Evolutionary conservation across 2,113 vertebrate genomes (phyloP).

Genomic region (Monarcha castaneiventris): DNA sequence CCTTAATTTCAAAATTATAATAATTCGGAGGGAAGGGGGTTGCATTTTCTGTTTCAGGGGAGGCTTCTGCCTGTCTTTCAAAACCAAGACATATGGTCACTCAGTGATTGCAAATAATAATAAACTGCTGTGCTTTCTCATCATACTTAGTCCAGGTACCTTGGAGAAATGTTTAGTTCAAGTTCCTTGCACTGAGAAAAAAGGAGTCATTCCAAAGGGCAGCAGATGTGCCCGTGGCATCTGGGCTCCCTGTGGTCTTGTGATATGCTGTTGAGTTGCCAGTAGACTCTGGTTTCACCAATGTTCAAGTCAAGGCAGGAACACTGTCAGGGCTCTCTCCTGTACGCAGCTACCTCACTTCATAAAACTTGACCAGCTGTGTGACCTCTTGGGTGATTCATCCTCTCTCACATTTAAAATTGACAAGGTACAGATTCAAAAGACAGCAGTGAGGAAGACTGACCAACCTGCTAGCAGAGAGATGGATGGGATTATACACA

Average conservation of each 20-base stretch:
- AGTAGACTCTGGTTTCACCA: neutral
- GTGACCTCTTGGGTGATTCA: neutral
- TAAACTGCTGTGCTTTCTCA: neutral
- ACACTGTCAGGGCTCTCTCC: neutral
- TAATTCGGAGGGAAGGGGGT: too few species aligned
- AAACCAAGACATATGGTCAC: neutral
- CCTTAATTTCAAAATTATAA: too few species aligned
- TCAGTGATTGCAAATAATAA: neutral
- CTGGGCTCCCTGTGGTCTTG: neutral
- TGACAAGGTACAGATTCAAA: neutral
- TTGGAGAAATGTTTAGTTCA: neutral
- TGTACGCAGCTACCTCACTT: neutral
- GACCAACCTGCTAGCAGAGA: neutral
- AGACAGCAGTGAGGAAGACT: neutral
- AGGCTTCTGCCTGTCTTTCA: too few species aligned
- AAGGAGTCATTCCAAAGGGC: neutral
- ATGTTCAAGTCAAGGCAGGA: neutral
- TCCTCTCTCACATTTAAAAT: neutral
- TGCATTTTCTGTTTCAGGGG: too few species aligned
- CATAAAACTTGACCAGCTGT: neutral
- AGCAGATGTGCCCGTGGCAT: neutral
- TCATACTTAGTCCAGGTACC: neutral
- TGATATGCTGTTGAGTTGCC: neutral
- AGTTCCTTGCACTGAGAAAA: neutral
- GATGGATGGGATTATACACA: neutral